Conservation (phyloP, 2,113 vertebrate species). For the Elgaria multicarinata region DNA sequence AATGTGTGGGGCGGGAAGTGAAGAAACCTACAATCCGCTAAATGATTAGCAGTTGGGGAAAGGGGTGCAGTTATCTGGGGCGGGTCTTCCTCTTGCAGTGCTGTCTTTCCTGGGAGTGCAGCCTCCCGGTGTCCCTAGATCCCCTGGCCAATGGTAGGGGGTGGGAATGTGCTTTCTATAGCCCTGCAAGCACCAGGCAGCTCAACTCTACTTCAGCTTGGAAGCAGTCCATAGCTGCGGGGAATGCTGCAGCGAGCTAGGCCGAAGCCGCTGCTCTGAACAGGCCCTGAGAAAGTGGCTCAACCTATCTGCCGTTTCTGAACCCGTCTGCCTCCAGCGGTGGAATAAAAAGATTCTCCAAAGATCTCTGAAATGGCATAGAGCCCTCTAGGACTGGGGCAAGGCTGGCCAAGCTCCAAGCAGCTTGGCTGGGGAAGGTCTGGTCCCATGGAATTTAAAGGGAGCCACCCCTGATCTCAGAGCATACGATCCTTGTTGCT, state of each 20-base stretch:
- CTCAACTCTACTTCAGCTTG: background rate
- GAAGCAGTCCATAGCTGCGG: background rate
- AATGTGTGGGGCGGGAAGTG: too few relatives aligned
- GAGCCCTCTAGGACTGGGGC: too few relatives aligned
- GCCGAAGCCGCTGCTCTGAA: background rate
- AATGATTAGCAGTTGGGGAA: too few relatives aligned
- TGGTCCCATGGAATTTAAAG: background rate
- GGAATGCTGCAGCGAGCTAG: fast-evolving
- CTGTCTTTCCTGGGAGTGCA: background rate
- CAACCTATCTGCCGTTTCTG: background rate
- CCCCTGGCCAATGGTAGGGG: background rate
- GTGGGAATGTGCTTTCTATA: background rate
- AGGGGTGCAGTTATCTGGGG: too few relatives aligned
- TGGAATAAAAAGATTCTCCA: background rate
- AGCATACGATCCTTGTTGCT: background rate
- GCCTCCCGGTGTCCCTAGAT: background rate
- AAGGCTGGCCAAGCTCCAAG: background rate
- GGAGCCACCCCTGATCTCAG: background rate
- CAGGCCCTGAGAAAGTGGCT: background rate
- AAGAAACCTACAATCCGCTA: too few relatives aligned
- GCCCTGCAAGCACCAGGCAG: background rate
- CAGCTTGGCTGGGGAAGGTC: background rate
- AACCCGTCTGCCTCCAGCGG: background rate
- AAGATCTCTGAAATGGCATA: background rate
- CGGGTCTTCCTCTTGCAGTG: background rate